Conservation (phyloP, 2,797 vertebrate genomes). For the Enteromius treurensis region DNA sequence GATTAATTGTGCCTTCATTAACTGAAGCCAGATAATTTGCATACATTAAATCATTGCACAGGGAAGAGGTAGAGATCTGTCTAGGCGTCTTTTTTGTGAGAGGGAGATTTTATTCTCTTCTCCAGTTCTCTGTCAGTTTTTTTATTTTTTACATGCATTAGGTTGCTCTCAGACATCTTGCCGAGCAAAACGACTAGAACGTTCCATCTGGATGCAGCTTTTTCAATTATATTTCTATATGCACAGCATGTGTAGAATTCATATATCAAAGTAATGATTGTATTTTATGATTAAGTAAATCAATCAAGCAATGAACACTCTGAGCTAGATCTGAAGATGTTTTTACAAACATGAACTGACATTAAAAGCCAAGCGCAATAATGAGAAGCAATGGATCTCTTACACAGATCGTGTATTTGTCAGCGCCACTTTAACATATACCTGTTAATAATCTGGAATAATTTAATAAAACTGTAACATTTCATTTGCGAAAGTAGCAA, state of each 20-base stretch:
- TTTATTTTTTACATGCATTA: conserved; percentile 32
- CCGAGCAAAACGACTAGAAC: background rate
- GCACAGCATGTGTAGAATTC: conserved; percentile 4
- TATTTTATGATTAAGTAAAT: conserved; percentile 18
- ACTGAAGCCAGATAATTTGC: conserved; percentile 80
- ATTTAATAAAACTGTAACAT: conserved; percentile 23
- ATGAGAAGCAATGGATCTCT: conserved; percentile 47
- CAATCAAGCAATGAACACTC: conserved; percentile 20
- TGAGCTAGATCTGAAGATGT: background rate
- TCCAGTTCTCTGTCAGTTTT: conserved; percentile 26
- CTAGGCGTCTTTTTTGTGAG: conserved; percentile 20
- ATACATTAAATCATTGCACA: conserved; percentile 80
- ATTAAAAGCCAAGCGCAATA: conserved; percentile 43
- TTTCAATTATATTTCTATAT: conserved; percentile 23
- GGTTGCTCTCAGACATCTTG: conserved; percentile 20
- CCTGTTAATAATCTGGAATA: conserved; percentile 46
- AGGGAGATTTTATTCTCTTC: conserved; percentile 42
- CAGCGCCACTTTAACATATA: conserved; percentile 27
- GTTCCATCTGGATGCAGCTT: conserved; percentile 35
- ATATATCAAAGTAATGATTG: conserved; percentile 10
- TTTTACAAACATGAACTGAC: conserved; percentile 22
- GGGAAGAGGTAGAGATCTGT: conserved; percentile 65
- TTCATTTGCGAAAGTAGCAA: conserved; percentile 31
- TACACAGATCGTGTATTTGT: background rate
- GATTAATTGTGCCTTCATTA: conserved; percentile 85